Conservation (phyloP, 2,113 vertebrate species). For the Lepus europaeus region DNA sequence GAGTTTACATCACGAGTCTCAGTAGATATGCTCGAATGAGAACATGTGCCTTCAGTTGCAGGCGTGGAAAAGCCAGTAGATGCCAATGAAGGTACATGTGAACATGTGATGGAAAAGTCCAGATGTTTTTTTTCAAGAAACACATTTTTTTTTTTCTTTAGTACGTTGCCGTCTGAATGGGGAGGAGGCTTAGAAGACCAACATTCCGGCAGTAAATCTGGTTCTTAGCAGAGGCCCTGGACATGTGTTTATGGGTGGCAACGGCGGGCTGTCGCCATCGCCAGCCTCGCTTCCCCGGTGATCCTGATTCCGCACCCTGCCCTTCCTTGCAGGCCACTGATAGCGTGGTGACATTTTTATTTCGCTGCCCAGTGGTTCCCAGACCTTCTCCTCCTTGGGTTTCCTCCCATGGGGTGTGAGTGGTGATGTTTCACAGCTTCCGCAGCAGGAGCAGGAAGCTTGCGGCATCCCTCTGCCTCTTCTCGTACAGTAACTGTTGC, state of each 20-base stretch:
- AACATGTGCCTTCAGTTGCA: neutral
- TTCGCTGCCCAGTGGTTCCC: conserved; percentile 12
- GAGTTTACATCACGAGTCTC: neutral
- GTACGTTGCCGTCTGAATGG: neutral
- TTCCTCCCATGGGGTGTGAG: neutral
- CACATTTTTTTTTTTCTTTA: conserved; percentile 36
- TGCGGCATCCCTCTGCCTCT: neutral
- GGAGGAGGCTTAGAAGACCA: conserved; percentile 41
- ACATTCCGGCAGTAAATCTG: neutral
- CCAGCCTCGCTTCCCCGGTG: neutral
- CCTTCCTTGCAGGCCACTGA: neutral
- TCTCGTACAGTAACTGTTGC: neutral
- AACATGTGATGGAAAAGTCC: neutral
- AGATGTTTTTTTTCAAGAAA: conserved; percentile 18
- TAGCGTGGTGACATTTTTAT: conserved; percentile 71
- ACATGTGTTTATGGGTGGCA: conserved; percentile 32
- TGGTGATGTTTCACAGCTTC: neutral
- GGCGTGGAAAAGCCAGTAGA: neutral
- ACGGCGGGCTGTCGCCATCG: neutral
- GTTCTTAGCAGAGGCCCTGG: conserved; percentile 4
- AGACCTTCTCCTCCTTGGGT: conserved; percentile 60
- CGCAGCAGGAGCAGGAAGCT: neutral
- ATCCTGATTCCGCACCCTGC: neutral
- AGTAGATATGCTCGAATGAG: neutral
- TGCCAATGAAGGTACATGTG: neutral